Conservation (phyloP, 2,888 invertebrate genomes). For the Troilus luridus region DNA sequence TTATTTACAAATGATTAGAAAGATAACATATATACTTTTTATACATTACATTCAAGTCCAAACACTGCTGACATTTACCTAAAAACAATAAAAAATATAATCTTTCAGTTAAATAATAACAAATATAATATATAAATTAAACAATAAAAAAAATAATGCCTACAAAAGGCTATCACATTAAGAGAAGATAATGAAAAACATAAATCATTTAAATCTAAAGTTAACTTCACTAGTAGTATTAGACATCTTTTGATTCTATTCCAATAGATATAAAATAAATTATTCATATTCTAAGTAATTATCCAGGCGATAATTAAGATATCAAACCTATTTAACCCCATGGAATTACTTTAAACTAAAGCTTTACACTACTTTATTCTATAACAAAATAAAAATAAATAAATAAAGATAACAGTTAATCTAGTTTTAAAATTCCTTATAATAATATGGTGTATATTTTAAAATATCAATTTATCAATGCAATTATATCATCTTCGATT, state of each 20-base stretch:
- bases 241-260: no score
- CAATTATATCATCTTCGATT: conserved; percentile 38
- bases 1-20: not conserved
- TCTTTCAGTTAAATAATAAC: not conserved
- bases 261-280: no score
- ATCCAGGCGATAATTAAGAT: no score
- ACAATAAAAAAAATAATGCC: not conserved
- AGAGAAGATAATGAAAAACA: not conserved
- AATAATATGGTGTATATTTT: not conserved
- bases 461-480: not conserved
- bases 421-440: no score
- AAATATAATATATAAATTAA: not conserved
- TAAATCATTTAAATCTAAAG: no score
- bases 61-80: not conserved
- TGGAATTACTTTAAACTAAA: no score
- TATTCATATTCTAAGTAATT: no score
- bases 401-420: no score
- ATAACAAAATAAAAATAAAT: no score
- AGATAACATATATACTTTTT: not conserved
- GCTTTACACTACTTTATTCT: no score
- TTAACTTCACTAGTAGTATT: no score
- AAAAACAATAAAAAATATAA: not conserved
- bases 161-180: not conserved
- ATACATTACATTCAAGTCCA: not conserved
- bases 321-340: no score